Evolutionary conservation across 2,888 invertebrate species (phyloP).

Genomic region (Amiota mariae): DNA sequence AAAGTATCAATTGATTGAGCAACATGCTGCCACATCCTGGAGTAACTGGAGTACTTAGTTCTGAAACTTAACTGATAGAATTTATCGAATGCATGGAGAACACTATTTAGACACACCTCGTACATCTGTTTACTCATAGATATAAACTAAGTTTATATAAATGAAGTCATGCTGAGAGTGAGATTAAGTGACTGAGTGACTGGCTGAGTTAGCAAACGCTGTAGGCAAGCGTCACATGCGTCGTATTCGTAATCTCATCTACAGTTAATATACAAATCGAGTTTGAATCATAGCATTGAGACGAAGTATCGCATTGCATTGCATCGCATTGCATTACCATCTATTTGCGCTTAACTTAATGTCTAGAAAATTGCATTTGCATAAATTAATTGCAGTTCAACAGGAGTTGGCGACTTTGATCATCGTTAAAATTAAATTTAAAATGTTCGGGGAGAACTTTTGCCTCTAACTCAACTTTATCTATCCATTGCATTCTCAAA

Average conservation of each 20-base stretch:
- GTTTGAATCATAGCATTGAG: background rate
- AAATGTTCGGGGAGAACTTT: background rate
- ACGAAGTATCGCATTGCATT: constrained; percentile 6
- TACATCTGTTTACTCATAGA: too few relatives aligned
- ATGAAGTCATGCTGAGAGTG: background rate
- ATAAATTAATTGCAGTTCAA: constrained; percentile 21
- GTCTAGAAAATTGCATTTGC: constrained; percentile 14
- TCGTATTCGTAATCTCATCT: constrained; percentile 51
- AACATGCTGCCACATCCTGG: too few relatives aligned
- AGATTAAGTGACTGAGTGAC: constrained; percentile 3
- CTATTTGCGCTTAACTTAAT: background rate
- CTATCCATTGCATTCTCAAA: too few relatives aligned
- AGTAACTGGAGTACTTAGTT: too few relatives aligned
- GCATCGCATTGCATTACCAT: background rate
- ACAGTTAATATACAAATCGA: constrained; percentile 31
- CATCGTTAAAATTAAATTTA: constrained; percentile 19
- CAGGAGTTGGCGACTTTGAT: background rate
- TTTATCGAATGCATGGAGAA: too few relatives aligned
- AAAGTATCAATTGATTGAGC: too few relatives aligned
- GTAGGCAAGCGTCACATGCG: background rate
- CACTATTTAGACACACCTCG: too few relatives aligned
- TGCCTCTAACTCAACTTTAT: too few relatives aligned
- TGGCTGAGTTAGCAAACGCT: background rate
- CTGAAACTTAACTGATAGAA: too few relatives aligned
- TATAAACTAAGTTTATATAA: too few relatives aligned